Evolutionary conservation across 1,140 invertebrate genomes (phyloP).

Genomic region (Temnothorax nylanderi): DNA sequence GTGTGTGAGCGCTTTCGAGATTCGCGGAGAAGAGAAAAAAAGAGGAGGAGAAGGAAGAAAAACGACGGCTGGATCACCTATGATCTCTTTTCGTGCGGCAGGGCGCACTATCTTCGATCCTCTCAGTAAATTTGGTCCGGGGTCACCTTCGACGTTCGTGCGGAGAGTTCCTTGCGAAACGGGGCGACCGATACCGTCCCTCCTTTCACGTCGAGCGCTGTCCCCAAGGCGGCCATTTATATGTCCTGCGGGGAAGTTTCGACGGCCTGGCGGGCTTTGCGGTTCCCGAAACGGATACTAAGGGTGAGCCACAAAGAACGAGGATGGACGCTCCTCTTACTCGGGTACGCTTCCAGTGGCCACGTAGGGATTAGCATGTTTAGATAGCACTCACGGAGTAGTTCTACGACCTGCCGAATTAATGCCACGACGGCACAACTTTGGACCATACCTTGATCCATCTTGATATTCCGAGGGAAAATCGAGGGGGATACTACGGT

Average conservation of each 20-base stretch:
- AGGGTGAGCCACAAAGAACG: slow-evolving; percentile 51
- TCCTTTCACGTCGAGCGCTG: slow-evolving; percentile 39
- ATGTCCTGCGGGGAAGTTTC: slow-evolving; percentile 65
- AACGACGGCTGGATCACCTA: slow-evolving; percentile 14
- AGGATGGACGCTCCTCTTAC: slow-evolving; percentile 62
- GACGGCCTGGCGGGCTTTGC: slow-evolving; percentile 57
- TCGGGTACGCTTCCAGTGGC: slow-evolving; percentile 58
- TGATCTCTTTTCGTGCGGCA: slow-evolving; percentile 28
- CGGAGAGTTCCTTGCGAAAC: slow-evolving; percentile 51
- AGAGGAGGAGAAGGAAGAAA: background rate
- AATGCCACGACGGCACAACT: slow-evolving; percentile 64
- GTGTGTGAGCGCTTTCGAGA: slow-evolving; percentile 1
- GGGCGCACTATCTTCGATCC: slow-evolving; percentile 55
- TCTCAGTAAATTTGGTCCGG: slow-evolving; percentile 48
- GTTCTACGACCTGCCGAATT: slow-evolving; percentile 66
- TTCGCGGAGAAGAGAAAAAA: background rate
- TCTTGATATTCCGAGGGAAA: slow-evolving; percentile 56
- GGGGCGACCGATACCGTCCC: slow-evolving; percentile 41
- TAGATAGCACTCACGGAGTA: slow-evolving; percentile 72
- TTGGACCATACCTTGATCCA: slow-evolving; percentile 62
- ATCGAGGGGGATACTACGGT: background rate
- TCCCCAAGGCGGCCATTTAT: slow-evolving; percentile 62
- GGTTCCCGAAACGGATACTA: slow-evolving; percentile 57
- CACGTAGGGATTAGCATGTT: slow-evolving; percentile 75
- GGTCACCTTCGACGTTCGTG: slow-evolving; percentile 47